Evolutionary conservation across 2,113 vertebrate species (phyloP).

Genomic region (Lichenostomus cassidix): DNA sequence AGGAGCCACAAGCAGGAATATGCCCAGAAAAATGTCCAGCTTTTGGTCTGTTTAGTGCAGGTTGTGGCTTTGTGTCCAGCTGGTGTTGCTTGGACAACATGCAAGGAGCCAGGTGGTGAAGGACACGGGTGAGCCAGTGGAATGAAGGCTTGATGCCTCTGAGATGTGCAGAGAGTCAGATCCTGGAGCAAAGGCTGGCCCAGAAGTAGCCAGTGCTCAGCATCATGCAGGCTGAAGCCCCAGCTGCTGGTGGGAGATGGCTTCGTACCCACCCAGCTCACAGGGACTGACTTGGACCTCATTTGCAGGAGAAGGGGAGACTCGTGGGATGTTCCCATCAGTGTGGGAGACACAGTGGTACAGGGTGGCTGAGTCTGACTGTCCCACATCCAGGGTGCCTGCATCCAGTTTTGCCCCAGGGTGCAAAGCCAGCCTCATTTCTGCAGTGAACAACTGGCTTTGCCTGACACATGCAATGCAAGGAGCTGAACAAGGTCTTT

Average conservation of each 20-base stretch:
- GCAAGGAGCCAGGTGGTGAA: fast-evolving
- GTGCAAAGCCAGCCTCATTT: background rate
- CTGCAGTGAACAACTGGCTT: background rate
- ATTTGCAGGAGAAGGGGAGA: background rate
- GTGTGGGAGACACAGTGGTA: background rate
- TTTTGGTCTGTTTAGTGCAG: background rate
- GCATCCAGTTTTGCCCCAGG: background rate
- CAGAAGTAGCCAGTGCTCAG: background rate
- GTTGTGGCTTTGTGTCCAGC: background rate
- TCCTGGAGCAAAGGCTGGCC: background rate
- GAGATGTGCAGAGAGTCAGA: background rate
- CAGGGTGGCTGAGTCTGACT: fast-evolving
- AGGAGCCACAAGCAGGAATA: background rate
- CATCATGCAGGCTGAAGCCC: background rate
- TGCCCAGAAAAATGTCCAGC: background rate
- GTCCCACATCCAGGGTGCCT: background rate
- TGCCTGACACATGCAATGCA: background rate
- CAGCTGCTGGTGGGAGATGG: background rate
- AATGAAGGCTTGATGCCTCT: background rate
- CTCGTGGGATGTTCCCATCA: background rate
- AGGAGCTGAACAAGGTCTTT: background rate
- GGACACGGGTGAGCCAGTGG: fast-evolving
- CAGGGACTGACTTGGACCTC: background rate
- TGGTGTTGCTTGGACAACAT: background rate
- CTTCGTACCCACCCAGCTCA: background rate